phyloP scores from a whole-genome alignment of 1,140 invertebrate genomes.

The Belonocnema kinseyi region DNA sequence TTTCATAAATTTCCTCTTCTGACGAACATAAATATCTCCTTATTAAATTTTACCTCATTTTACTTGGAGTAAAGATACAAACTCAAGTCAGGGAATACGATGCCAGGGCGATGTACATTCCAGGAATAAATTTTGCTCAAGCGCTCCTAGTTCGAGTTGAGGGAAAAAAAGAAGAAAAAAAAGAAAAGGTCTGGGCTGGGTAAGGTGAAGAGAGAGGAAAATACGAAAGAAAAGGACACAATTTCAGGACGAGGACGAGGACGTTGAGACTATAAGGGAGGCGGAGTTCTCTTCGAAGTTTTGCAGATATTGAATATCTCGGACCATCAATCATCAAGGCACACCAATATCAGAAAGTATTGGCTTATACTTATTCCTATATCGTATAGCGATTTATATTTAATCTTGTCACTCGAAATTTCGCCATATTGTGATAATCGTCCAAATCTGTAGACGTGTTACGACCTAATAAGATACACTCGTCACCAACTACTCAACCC shows the following conservation, averaged over 20 bases:
- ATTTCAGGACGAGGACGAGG: background rate
- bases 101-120: background rate
- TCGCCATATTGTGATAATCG: conserved; percentile 49
- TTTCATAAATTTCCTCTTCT: background rate
- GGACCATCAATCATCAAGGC: conserved; percentile 69
- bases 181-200: background rate
- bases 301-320: conserved; percentile 73
- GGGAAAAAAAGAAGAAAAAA: conserved; percentile 2
- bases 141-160: conserved; percentile 1
- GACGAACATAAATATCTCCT: background rate
- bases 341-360: conserved; percentile 72
- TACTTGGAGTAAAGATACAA: background rate
- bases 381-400: conserved; percentile 67
- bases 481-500: background rate
- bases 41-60: conserved; percentile 2
- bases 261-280: conserved; percentile 1
- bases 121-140: conserved; percentile 7
- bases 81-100: background rate
- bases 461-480: conserved; percentile 35
- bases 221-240: conserved; percentile 32
- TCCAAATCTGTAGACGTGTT: conserved; percentile 53
- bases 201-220: background rate
- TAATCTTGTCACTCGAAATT: conserved; percentile 55
- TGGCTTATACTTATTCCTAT: conserved; percentile 70
- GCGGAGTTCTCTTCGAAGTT: conserved; percentile 57